phyloP scores from a whole-genome alignment of 2,888 invertebrate genomes.

The Eupsilia transversa region DNA sequence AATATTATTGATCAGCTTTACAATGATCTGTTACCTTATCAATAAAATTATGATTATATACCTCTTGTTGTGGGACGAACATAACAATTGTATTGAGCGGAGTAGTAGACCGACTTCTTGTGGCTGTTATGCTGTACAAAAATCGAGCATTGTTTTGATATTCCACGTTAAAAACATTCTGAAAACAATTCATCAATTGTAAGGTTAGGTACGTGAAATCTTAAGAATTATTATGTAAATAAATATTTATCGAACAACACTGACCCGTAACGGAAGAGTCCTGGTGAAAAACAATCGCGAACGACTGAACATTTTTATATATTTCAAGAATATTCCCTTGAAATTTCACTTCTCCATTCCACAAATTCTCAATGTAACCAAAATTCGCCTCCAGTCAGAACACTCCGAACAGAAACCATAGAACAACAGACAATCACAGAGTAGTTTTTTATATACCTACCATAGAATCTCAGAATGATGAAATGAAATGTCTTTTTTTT shows the following conservation, averaged over 20 bases:
- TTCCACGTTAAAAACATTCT: conserved; percentile 83
- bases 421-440: too few relatives aligned
- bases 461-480: too few relatives aligned
- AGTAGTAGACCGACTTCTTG: conserved; percentile 90
- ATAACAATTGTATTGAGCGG: conserved; percentile 98
- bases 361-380: conserved; percentile 41
- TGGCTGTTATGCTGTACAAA: conserved; percentile 80
- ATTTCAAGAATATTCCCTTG: conserved; percentile 52
- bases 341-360: conserved; percentile 70
- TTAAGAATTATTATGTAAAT: conserved; percentile 54
- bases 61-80: conserved; percentile 99
- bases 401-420: conserved; percentile 19
- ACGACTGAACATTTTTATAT: conserved; percentile 85
- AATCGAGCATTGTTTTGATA: conserved; percentile 84
- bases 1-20: neutral
- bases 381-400: conserved; percentile 29
- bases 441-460: too few relatives aligned
- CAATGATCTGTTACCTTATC: neutral
- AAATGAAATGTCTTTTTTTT: too few relatives aligned
- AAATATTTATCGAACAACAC: conserved; percentile 53
- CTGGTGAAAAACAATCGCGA: conserved; percentile 83
- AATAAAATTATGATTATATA: conserved; percentile 74
- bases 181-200: conserved; percentile 73
- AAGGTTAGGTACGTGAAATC: conserved; percentile 68
- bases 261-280: conserved; percentile 80